Conservation (phyloP, 2,888 invertebrate species). For the Plusia festucae region DNA sequence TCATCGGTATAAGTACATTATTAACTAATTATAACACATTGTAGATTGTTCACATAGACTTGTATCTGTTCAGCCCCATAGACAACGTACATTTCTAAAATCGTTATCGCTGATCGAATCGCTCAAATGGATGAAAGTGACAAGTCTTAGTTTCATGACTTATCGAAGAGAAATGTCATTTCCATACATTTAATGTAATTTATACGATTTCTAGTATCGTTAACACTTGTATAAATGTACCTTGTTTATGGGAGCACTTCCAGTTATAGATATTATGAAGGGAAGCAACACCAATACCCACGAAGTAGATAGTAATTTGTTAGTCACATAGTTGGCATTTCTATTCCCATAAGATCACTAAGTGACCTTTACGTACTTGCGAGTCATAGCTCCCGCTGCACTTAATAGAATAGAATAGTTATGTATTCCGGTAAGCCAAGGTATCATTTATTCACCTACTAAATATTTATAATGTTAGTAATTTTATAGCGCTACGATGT, state of each 20-base stretch:
- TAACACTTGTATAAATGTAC: no score
- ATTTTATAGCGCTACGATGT: slow-evolving; percentile 12
- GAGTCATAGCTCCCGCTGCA: not conserved
- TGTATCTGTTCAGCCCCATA: not conserved
- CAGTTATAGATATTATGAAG: not conserved
- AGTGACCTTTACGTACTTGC: not conserved
- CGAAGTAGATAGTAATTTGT: not conserved
- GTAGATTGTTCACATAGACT: slow-evolving; percentile 2
- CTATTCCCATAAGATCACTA: not conserved
- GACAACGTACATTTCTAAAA: no score
- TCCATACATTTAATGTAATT: no score
- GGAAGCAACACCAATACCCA: not conserved
- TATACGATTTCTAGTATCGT: no score
- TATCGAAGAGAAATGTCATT: no score
- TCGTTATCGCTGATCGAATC: no score
- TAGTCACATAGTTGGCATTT: not conserved
- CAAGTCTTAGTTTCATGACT: no score
- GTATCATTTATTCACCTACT: not conserved
- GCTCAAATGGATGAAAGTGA: no score
- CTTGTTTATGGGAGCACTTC: no score
- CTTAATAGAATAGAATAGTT: not conserved
- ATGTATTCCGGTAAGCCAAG: slow-evolving; percentile 8
- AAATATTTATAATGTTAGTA: slow-evolving; percentile 5
- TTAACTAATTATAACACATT: slow-evolving; percentile 6
- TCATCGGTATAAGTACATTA: slow-evolving; percentile 40